Evolutionary conservation across 2,113 vertebrate species (phyloP).

Genomic region (Pseudorhombus dupliciocellatus): DNA sequence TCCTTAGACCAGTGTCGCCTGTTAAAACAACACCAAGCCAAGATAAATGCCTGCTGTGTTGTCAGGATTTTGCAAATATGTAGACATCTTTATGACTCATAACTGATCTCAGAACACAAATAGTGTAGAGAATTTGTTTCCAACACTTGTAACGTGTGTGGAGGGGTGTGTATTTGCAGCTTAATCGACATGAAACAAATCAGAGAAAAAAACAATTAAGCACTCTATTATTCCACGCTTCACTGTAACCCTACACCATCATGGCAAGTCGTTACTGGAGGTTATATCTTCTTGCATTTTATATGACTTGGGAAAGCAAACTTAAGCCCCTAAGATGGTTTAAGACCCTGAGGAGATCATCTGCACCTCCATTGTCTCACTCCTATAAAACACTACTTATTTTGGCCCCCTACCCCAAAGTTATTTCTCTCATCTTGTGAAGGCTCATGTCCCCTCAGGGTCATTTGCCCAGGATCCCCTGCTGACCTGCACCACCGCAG

Average conservation of each 20-base stretch:
- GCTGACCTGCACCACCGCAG: conserved; percentile 45
- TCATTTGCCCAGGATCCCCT: conserved; percentile 50
- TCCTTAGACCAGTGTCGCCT: conserved; percentile 69
- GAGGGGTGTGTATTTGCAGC: not conserved
- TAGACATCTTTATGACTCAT: conserved; percentile 45
- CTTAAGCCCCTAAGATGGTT: conserved; percentile 52
- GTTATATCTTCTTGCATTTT: conserved; percentile 34
- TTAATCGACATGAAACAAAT: conserved; percentile 1
- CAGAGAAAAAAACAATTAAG: not conserved
- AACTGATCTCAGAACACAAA: conserved; percentile 19
- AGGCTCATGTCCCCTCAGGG: conserved; percentile 68
- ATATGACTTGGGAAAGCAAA: conserved; percentile 55
- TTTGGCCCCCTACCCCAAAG: conserved; percentile 62
- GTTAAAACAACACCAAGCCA: conserved; percentile 73
- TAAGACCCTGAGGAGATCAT: conserved; percentile 53
- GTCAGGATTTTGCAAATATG: conserved; percentile 33
- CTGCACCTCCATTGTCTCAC: conserved; percentile 58
- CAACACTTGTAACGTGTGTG: not conserved
- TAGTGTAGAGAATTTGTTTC: not conserved
- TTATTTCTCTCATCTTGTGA: conserved; percentile 68
- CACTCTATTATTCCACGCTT: not conserved
- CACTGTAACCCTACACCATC: not conserved
- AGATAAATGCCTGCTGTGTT: conserved; percentile 77
- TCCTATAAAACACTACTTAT: conserved; percentile 63
- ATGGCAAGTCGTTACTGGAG: conserved; percentile 20